phyloP scores from a whole-genome alignment of 2,113 vertebrate species.

The Carettochelys insculpta region DNA sequence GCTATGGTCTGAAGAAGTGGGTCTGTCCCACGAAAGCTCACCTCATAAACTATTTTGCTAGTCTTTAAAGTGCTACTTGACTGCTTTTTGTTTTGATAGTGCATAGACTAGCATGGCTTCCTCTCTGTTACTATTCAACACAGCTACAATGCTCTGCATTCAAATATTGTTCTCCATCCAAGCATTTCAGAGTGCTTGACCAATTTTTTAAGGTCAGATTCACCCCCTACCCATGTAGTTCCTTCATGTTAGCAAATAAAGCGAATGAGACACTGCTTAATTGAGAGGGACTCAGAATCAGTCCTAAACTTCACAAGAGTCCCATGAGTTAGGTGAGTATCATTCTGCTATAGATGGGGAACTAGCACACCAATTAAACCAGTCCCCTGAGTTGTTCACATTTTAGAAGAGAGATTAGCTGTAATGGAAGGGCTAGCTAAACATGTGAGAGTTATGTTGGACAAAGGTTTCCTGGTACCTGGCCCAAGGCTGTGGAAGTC shows the following conservation, averaged over 20 bases:
- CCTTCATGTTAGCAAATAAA: constrained; percentile 26
- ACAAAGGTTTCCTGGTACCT: not conserved
- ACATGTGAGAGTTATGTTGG: not conserved
- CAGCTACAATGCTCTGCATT: not conserved
- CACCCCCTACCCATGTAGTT: not conserved
- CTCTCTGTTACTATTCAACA: too few species aligned
- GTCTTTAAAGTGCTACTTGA: too few species aligned
- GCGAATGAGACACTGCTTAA: not conserved
- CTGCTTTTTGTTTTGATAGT: too few species aligned
- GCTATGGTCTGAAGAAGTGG: too few species aligned
- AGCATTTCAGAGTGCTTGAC: not conserved
- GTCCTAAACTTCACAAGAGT: not conserved
- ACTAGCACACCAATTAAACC: not conserved
- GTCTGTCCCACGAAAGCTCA: too few species aligned
- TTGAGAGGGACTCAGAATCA: constrained; percentile 12
- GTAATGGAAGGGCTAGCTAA: not conserved
- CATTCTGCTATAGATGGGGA: not conserved
- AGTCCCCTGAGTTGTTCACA: too few species aligned
- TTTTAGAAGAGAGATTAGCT: too few species aligned
- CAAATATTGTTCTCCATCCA: accelerated
- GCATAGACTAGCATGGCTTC: too few species aligned
- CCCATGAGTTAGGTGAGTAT: not conserved
- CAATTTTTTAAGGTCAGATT: not conserved
- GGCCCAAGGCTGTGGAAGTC: not conserved
- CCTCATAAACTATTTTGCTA: too few species aligned